Evolutionary conservation across 2,113 vertebrate species (phyloP), one percentile per base, ranked within the genome.

Genomic region (Cepphus grylle): DNA sequence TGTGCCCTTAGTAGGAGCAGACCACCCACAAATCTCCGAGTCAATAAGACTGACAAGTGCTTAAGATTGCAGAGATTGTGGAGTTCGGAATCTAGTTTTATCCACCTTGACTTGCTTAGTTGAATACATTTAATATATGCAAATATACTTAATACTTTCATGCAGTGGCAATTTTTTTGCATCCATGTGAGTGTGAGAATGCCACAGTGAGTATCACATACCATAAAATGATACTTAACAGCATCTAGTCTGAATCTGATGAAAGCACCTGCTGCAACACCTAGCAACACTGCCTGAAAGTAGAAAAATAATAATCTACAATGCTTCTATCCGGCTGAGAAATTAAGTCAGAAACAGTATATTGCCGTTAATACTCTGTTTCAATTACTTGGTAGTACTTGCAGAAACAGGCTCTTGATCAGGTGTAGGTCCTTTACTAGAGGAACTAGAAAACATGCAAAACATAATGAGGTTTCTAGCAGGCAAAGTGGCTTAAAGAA

Each of bases 231-330:
- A 55, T 95, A 98, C 97, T 97, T 96, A 97, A 97, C 97, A 65
- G 98, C 97, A 86, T 97, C 98, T n/a, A 98, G 95, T 90, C 98
- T 97, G 96, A 99, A 98, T 88, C 97, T 92, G 69, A 98, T 95
- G 55, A 98, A 97, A 87, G 97, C 89, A 8, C 98, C 98, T 81
- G 98, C 98, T 74, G 98, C 98, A 96, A 97, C 95, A 96, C 98
- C 98, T 61, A 98, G 93, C 62, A 98, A 95, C 67, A 98, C 94
- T 45, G 97, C 98, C 98, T 99, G 93, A 38, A 94, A 98, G 87
- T 66, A 53, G 74, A 85, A 90, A 88, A 66, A 71, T 53, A 86
- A 53, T 67, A 20, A 89, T 36, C 73, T 59, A 56, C 61, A 72
- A 26, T 76, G 66, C 36, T 94, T 74, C 52, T 65, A 76, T 63